These are phyloP conservation scores for Alfaro cultratus DNA, from an alignment of 2,797 vertebrate genomes.

Conservation along the genomic window DNA sequence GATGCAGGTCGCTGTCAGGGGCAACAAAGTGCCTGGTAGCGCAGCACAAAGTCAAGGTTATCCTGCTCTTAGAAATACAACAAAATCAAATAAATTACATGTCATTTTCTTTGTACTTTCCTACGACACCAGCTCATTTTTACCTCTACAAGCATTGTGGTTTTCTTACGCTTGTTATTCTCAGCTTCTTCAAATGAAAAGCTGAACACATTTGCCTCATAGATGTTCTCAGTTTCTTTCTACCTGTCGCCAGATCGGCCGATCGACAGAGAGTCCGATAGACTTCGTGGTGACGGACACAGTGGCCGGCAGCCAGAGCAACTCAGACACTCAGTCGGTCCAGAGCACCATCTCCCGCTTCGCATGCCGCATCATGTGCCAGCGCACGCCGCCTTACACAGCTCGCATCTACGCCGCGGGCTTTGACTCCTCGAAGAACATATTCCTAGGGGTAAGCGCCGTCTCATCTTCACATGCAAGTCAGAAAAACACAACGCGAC, in stretches of 20 bases:
- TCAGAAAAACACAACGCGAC: slow-evolving; percentile 3
- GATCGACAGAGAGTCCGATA: slow-evolving; percentile 96
- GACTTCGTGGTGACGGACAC: slow-evolving; percentile 99
- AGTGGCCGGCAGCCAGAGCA: slow-evolving; percentile 94
- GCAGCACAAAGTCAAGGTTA: slow-evolving; percentile 16
- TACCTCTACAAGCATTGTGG: neutral
- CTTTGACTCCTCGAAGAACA: slow-evolving; percentile 99
- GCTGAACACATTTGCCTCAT: slow-evolving; percentile 4
- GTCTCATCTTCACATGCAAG: slow-evolving; percentile 2
- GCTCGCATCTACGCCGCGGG: slow-evolving; percentile 97
- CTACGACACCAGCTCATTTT: neutral
- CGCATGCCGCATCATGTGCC: slow-evolving; percentile 97
- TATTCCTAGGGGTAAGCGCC: slow-evolving; percentile 94
- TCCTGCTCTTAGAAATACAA: neutral
- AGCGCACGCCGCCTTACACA: slow-evolving; percentile 93
- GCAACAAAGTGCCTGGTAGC: slow-evolving; percentile 9
- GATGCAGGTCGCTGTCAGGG: slow-evolving; percentile 11
- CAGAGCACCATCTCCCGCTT: slow-evolving; percentile 99
- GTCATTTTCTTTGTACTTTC: neutral
- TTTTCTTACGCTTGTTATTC: neutral
- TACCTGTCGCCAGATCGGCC: slow-evolving; percentile 86
- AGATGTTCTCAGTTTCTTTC: neutral
- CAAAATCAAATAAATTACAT: neutral
- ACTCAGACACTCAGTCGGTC: slow-evolving; percentile 93
- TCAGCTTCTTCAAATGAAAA: neutral